These are phyloP conservation scores for Rhagonycha lutea DNA, from an alignment of 2,888 invertebrate species.

Conservation along the genomic window DNA sequence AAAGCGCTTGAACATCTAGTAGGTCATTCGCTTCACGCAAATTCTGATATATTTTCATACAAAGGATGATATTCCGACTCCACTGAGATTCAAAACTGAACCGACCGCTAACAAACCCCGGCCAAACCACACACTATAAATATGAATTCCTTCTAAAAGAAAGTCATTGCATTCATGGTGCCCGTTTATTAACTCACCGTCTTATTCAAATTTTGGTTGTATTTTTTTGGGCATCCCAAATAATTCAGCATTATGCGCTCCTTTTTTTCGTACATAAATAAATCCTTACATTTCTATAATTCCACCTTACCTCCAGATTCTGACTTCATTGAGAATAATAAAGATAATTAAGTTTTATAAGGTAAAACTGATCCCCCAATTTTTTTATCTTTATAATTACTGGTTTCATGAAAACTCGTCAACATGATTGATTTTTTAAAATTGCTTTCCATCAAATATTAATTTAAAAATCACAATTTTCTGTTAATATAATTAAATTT, in stretches of 20 bases:
- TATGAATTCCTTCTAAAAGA: background rate
- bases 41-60: background rate
- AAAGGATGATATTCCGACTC: background rate
- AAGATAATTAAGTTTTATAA: background rate
- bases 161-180: background rate
- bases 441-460: no score
- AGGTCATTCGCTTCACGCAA: background rate
- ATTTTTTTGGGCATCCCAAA: background rate
- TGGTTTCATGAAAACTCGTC: no score
- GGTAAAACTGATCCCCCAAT: background rate
- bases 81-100: background rate
- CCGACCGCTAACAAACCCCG: background rate
- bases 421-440: no score
- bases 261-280: background rate
- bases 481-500: background rate
- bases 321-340: background rate
- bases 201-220: background rate
- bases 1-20: background rate
- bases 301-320: background rate
- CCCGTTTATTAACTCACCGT: background rate
- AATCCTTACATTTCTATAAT: background rate
- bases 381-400: background rate
- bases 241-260: background rate
- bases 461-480: no score
- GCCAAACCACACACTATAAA: background rate